Conservation (phyloP, 2,888 invertebrate genomes). For the Diarsia mendica region DNA sequence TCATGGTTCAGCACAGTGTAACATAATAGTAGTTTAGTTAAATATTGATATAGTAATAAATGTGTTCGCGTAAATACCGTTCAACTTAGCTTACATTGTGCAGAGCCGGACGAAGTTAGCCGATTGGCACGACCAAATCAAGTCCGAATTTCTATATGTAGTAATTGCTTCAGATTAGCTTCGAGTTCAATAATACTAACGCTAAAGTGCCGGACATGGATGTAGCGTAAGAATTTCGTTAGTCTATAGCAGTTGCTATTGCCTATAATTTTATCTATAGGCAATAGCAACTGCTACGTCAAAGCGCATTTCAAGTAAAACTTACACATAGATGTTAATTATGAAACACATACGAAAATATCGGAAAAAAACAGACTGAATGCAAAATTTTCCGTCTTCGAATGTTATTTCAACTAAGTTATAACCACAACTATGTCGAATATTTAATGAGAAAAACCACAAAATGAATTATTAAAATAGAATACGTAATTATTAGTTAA, state of each 20-base stretch:
- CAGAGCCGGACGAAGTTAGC: neutral
- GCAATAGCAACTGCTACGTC: slow-evolving; percentile 6
- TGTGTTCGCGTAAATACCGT: neutral
- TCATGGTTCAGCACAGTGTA: neutral
- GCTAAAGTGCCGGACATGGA: neutral
- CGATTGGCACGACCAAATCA: neutral
- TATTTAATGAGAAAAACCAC: slow-evolving; percentile 35
- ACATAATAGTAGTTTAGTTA: neutral
- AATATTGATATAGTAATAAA: neutral
- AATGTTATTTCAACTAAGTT: slow-evolving; percentile 16
- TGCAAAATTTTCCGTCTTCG: slow-evolving; percentile 26
- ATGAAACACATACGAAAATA: slow-evolving; percentile 43
- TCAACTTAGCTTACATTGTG: neutral
- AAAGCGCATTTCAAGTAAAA: slow-evolving; percentile 27
- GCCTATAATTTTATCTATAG: neutral
- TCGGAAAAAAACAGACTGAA: slow-evolving; percentile 35
- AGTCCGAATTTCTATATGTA: neutral
- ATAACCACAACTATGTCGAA: slow-evolving; percentile 18
- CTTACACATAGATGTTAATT: slow-evolving; percentile 44
- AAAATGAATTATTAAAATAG: slow-evolving; percentile 26
- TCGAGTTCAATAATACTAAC: neutral
- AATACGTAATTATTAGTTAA: neutral
- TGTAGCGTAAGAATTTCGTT: neutral
- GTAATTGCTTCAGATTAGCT: neutral
- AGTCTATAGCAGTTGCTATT: no score